Evolutionary conservation across 2,888 invertebrate genomes (phyloP), one percentile per base, ranked within the genome.

Genomic region (Aradus depressus): DNA sequence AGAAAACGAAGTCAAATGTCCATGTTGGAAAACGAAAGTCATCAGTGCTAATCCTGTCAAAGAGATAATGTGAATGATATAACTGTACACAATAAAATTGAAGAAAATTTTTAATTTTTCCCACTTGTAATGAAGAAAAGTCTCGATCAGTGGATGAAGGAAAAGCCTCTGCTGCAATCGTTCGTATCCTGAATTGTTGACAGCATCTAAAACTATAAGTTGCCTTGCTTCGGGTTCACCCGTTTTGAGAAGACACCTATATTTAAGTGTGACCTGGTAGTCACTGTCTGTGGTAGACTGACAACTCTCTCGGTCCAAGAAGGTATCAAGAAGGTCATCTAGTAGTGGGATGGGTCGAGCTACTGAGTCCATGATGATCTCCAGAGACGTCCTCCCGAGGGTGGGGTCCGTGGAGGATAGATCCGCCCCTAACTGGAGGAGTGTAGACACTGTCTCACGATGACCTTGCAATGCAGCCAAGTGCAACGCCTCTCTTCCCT

Each of bases 91-190:
- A 3, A 74, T 71, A 1, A 69, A 67, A 53, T 73, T 73, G 62
- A 75, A 76, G 60, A 75, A 74, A 28, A 70, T 70, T 26, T 72
- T 61, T 6, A 76, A 61, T 3, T 72, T 73, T 48, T 69, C 70
- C 77, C 77, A 77, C 64, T 76, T 76, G 2, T 75, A 62, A 52
- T 68, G 71, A 0, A 77, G 62, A 58, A 76, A 76, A 54, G 74
- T 75, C 61, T 76, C 75, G 3, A 75, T 66, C 32, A 75, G 63
- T 0, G 76, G 77, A 64, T 77, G 76, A 1, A 75, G 69, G 1
- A 77, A 65, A 1, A 76, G 67, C 42, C 65, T 66, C 48, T 68
- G 70, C 52, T 75, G 72, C 0, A 69, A 67, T 44, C 69, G 66
- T 61, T 72, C 67, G 44, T 73, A 72, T 0, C 74, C 73, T 54